phyloP scores from a whole-genome alignment of 2,797 vertebrate genomes.

The Poeciliopsis paucimaculata region DNA sequence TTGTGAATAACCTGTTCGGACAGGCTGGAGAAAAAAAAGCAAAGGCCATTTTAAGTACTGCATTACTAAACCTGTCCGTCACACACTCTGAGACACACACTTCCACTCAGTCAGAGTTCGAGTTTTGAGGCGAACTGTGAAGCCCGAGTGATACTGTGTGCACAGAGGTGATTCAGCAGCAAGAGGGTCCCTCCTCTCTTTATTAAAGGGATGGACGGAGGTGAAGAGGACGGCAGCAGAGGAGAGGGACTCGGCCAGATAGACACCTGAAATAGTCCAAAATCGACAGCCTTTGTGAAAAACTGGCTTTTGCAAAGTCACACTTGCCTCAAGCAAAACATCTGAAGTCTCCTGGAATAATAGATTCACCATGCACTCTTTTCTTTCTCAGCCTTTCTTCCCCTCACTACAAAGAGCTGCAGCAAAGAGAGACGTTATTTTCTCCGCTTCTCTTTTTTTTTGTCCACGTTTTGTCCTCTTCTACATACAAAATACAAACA shows the following conservation, averaged over 20 bases:
- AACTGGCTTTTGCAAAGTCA: constrained; percentile 65
- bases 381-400: constrained; percentile 35
- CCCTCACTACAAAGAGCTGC: constrained; percentile 33
- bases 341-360: constrained; percentile 70
- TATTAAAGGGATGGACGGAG: constrained; percentile 67
- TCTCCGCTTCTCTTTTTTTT: constrained; percentile 17
- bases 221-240: constrained; percentile 44
- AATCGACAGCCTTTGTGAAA: constrained; percentile 51
- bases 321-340: constrained; percentile 66
- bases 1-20: constrained; percentile 32
- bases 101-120: constrained; percentile 15
- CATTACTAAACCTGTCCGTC: constrained; percentile 64
- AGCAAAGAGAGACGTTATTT: constrained; percentile 15
- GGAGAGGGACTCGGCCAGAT: constrained; percentile 12
- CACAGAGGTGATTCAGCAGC: constrained; percentile 67
- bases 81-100: constrained; percentile 30
- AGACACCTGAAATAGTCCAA: constrained; percentile 66
- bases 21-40: constrained; percentile 33
- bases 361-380: constrained; percentile 52
- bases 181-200: constrained; percentile 59
- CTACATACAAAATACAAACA: constrained; percentile 2
- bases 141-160: constrained; percentile 71
- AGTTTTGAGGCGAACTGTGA: constrained; percentile 54
- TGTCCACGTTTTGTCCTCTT: constrained; percentile 13
- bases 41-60: constrained; percentile 41